Conservation (phyloP, 2,888 invertebrate species). For the Acronicta leporina region DNA sequence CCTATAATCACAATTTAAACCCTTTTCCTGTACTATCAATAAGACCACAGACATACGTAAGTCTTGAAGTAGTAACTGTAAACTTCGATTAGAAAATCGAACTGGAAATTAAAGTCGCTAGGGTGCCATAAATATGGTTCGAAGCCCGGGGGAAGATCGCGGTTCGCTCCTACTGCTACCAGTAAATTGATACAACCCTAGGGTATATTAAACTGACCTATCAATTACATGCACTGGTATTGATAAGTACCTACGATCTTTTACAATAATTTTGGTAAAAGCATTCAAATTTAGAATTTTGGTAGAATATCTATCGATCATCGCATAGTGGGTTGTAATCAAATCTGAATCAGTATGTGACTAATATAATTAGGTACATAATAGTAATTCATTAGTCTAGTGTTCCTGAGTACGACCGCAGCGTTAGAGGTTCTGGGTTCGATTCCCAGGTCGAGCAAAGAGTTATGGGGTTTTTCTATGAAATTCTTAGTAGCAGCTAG, state of each 20-base stretch:
- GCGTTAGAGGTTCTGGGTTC: too few relatives aligned
- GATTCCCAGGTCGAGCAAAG: too few relatives aligned
- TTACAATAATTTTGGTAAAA: constrained; percentile 11
- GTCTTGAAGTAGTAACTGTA: constrained; percentile 29
- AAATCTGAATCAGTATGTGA: too few relatives aligned
- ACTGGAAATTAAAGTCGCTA: constrained; percentile 72
- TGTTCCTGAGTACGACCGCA: too few relatives aligned
- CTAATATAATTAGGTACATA: too few relatives aligned
- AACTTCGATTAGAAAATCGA: constrained; percentile 68
- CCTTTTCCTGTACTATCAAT: constrained; percentile 20
- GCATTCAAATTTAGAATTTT: too few relatives aligned
- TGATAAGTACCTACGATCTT: constrained; percentile 39
- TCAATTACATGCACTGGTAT: constrained; percentile 59
- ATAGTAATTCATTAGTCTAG: too few relatives aligned
- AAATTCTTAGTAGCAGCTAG: too few relatives aligned
- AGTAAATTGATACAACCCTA: constrained; percentile 81
- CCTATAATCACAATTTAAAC: background rate
- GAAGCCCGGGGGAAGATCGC: constrained; percentile 73
- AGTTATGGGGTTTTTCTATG: too few relatives aligned
- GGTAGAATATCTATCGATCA: too few relatives aligned
- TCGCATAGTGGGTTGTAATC: too few relatives aligned
- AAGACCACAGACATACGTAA: constrained; percentile 12
- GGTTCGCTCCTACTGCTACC: constrained; percentile 74
- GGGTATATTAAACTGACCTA: constrained; percentile 72
- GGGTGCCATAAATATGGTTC: constrained; percentile 74